These are phyloP conservation scores for Balaeniceps rex DNA, from an alignment of 2,113 vertebrate genomes.

Conservation along the genomic window DNA sequence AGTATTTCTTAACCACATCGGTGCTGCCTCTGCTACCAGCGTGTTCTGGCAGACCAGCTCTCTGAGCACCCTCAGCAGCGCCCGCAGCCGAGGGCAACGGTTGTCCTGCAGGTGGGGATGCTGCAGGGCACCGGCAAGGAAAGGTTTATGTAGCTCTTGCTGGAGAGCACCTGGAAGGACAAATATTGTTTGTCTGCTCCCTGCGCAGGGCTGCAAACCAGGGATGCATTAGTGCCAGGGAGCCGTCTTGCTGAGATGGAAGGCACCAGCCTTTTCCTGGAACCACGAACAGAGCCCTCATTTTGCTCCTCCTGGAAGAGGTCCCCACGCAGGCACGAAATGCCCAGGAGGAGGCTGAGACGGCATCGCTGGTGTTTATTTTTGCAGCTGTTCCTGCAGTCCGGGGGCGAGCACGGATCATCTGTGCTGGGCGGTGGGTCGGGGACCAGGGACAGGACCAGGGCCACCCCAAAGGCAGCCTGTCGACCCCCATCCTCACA, in stretches of 20 bases:
- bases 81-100: fast-evolving
- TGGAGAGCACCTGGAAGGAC: background rate
- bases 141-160: background rate
- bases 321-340: background rate
- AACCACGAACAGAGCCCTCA: background rate
- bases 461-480: background rate
- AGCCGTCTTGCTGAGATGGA: background rate
- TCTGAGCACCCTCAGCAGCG: fast-evolving
- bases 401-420: fast-evolving
- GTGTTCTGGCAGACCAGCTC: background rate
- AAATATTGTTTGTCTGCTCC: background rate
- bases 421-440: fast-evolving
- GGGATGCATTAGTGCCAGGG: background rate
- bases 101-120: fast-evolving
- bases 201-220: background rate
- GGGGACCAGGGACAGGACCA: background rate
- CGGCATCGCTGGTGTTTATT: background rate
- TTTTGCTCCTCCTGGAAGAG: conserved; percentile 16
- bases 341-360: background rate
- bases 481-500: fast-evolving
- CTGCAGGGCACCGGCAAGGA: fast-evolving
- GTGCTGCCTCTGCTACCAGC: background rate
- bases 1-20: background rate
- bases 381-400: background rate
- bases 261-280: conserved; percentile 31